These are phyloP conservation scores for Batillaria attramentaria DNA, from an alignment of 1,140 invertebrate genomes.

Conservation along the genomic window DNA sequence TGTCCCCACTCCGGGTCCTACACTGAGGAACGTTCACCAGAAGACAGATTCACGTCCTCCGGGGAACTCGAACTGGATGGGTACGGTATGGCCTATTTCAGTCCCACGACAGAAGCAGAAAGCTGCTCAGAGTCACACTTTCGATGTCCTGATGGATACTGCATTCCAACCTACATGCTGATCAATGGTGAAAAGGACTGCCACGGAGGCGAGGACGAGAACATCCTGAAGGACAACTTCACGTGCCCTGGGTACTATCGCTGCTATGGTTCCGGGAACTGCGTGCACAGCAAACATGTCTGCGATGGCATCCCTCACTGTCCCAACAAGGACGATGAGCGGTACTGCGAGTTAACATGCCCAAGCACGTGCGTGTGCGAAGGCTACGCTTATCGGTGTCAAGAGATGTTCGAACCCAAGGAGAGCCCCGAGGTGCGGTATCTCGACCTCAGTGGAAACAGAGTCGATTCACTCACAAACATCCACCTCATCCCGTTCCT, in stretches of 20 bases:
- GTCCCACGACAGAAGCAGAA: no score
- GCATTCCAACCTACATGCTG: background rate
- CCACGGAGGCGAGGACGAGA: background rate
- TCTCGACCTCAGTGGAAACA: background rate
- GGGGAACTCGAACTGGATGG: background rate
- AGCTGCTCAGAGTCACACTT: background rate
- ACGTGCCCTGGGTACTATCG: conserved; percentile 1
- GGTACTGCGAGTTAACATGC: conserved; percentile 18
- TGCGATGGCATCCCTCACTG: conserved; percentile 31
- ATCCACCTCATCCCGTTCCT: background rate
- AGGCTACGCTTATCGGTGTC: conserved; percentile 24
- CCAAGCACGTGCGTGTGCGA: conserved; percentile 23
- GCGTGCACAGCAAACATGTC: conserved; percentile 20
- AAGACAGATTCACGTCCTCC: background rate
- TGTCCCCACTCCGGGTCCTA: no score
- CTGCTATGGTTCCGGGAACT: background rate
- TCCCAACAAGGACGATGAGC: conserved; percentile 31
- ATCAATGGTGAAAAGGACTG: conserved; percentile 9
- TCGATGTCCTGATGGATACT: background rate
- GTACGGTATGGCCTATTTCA: background rate
- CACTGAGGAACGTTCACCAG: no score
- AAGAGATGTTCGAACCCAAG: background rate
- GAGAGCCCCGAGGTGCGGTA: background rate
- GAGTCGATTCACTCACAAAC: background rate
- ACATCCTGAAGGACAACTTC: background rate